A percentile compares a stretch with the other conserved stretches of the same genome.
Evolutionary conservation across 1,140 invertebrate genomes (phyloP).

Genomic region (Apolygus lucorum): DNA sequence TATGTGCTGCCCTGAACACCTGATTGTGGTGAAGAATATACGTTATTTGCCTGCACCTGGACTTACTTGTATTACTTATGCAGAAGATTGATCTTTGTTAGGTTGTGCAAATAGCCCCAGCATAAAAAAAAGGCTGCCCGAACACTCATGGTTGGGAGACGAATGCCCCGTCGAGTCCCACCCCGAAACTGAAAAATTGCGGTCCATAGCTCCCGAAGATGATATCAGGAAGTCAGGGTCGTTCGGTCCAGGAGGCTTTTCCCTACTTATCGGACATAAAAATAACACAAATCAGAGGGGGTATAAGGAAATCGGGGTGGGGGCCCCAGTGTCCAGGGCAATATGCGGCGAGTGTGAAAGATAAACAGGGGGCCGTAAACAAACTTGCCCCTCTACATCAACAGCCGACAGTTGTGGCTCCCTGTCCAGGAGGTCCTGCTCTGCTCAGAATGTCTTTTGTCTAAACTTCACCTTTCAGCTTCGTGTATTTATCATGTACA

Average conservation of each 20-base stretch:
- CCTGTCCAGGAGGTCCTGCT: constrained; percentile 1
- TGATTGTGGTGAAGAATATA: too few relatives aligned
- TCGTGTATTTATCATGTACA: too few relatives aligned
- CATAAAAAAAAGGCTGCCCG: not conserved
- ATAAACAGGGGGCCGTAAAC: constrained; percentile 22
- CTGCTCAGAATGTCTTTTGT: too few relatives aligned
- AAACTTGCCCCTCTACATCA: constrained; percentile 18
- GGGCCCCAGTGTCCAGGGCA: constrained; percentile 17
- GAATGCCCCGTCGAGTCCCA: too few relatives aligned
- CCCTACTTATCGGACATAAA: constrained; percentile 18
- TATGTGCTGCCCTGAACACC: too few relatives aligned
- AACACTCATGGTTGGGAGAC: too few relatives aligned
- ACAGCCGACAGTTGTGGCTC: not conserved
- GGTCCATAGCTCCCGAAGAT: constrained; percentile 14
- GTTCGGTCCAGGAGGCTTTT: constrained; percentile 8
- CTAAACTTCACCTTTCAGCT: too few relatives aligned
- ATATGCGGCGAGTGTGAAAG: constrained; percentile 23
- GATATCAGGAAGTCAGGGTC: constrained; percentile 11
- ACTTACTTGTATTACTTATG: too few relatives aligned
- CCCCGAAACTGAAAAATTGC: constrained; percentile 12
- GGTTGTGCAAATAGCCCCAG: not conserved
- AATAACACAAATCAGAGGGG: constrained; percentile 17
- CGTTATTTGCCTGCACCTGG: too few relatives aligned
- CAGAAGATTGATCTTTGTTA: not conserved
- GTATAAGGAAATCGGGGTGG: not conserved